phyloP scores from a whole-genome alignment of 2,888 invertebrate genomes.

The Electrophaes corylata region DNA sequence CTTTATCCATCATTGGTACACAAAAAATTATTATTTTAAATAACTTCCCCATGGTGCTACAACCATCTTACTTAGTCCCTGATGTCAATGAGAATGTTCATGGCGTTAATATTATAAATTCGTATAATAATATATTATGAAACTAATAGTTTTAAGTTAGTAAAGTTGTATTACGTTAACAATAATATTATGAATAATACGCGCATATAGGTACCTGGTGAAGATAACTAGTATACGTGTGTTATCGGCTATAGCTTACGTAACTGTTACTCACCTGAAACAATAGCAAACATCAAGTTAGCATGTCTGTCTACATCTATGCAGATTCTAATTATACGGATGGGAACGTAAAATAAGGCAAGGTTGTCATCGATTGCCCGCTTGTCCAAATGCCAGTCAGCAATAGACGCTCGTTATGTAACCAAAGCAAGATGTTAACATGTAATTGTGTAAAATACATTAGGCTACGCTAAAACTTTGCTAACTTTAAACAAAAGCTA shows the following conservation, averaged over 20 bases:
- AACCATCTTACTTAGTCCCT: too few relatives aligned
- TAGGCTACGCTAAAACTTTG: neutral
- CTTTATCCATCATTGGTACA: neutral
- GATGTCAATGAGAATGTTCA: too few relatives aligned
- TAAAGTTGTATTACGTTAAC: too few relatives aligned
- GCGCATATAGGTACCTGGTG: constrained; percentile 47
- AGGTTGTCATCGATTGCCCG: constrained; percentile 11
- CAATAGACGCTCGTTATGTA: constrained; percentile 4
- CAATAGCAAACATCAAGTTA: constrained; percentile 58
- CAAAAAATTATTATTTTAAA: too few relatives aligned
- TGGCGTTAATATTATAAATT: too few relatives aligned
- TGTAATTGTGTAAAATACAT: neutral
- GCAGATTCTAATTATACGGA: constrained; percentile 47
- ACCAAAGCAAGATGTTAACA: neutral
- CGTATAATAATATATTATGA: too few relatives aligned
- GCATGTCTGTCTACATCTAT: constrained; percentile 38
- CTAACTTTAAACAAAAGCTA: neutral
- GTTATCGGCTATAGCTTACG: constrained; percentile 50
- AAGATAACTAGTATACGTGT: constrained; percentile 33
- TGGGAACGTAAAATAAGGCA: constrained; percentile 39
- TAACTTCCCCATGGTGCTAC: too few relatives aligned
- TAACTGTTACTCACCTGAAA: constrained; percentile 63
- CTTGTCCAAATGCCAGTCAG: constrained; percentile 4
- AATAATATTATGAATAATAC: constrained; percentile 41
- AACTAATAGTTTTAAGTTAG: too few relatives aligned